Conservation (phyloP, 1,140 invertebrate species). For the Drosophila pseudoananassae region DNA sequence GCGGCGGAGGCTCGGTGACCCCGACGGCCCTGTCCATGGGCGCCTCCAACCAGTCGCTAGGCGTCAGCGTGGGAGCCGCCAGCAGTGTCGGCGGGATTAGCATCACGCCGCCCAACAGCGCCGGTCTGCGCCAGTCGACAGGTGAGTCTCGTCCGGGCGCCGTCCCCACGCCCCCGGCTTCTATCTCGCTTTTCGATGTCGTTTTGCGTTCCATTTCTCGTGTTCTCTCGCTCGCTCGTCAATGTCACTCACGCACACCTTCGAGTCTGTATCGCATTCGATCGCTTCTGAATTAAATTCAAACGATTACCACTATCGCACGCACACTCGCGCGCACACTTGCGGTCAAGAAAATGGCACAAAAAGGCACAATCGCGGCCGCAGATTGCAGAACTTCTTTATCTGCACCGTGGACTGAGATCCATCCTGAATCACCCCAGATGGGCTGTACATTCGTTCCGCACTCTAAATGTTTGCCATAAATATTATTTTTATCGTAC, state of each 20-base stretch:
- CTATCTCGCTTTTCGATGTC: conserved; percentile 25
- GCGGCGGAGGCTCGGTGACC: conserved; percentile 29
- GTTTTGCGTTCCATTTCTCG: conserved; percentile 32
- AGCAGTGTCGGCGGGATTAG: conserved; percentile 69
- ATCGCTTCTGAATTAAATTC: conserved; percentile 22
- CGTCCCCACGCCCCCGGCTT: conserved; percentile 1
- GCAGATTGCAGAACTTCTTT: not conserved
- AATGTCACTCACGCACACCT: conserved; percentile 32
- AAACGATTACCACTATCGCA: conserved; percentile 15
- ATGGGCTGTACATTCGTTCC: too few species aligned
- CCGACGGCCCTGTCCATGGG: conserved; percentile 61
- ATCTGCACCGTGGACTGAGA: not conserved
- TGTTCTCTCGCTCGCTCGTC: conserved; percentile 24
- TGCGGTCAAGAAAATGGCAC: conserved; percentile 19
- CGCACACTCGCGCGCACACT: conserved; percentile 17
- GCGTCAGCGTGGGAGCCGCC: conserved; percentile 56
- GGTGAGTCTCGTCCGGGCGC: conserved; percentile 69
- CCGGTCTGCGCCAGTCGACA: conserved; percentile 74
- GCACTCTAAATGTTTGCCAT: too few species aligned
- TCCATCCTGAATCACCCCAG: too few species aligned
- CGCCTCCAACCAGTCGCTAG: conserved; percentile 76
- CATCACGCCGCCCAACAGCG: conserved; percentile 79
- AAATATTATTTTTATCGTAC: too few species aligned
- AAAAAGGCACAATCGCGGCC: not conserved
- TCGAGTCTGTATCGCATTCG: not conserved